Evolutionary conservation across 2,797 vertebrate genomes (phyloP).

Genomic region (Crenichthys baileyi): DNA sequence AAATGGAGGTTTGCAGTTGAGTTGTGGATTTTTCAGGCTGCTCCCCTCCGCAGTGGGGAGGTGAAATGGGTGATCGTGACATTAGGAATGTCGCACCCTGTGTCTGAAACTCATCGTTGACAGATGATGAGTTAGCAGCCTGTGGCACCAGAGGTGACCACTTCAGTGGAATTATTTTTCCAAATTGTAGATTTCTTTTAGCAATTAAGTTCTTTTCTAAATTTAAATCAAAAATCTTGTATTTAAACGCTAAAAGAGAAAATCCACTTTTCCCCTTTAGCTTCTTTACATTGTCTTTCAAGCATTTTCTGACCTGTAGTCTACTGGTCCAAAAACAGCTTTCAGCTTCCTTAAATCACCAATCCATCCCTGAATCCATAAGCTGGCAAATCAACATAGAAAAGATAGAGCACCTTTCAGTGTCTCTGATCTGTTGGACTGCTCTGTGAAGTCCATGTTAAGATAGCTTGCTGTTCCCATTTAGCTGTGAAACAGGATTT

Average conservation of each 20-base stretch:
- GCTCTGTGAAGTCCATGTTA: not conserved
- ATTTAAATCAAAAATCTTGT: not conserved
- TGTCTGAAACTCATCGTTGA: slow-evolving; percentile 13
- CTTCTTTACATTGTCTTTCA: not conserved
- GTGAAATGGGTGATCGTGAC: slow-evolving; percentile 11
- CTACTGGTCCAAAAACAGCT: not conserved
- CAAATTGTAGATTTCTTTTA: not conserved
- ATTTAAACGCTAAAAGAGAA: too few relatives aligned
- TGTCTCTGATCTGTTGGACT: not conserved
- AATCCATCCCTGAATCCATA: not conserved
- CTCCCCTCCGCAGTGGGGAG: not conserved
- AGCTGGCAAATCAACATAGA: not conserved
- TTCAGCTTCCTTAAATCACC: not conserved
- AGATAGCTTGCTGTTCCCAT: not conserved
- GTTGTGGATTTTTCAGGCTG: not conserved
- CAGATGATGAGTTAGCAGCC: slow-evolving; percentile 28
- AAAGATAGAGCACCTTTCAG: not conserved
- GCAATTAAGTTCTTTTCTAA: not conserved
- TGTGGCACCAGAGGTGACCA: slow-evolving; percentile 21
- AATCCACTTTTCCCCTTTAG: not conserved
- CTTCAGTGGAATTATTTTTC: not conserved
- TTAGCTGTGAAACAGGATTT: not conserved
- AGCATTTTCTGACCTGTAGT: not conserved
- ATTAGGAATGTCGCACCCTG: not conserved
- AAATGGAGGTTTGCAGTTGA: slow-evolving; percentile 8